phyloP scores from a whole-genome alignment of 2,888 invertebrate genomes.

The Charanyca ferruginea region DNA sequence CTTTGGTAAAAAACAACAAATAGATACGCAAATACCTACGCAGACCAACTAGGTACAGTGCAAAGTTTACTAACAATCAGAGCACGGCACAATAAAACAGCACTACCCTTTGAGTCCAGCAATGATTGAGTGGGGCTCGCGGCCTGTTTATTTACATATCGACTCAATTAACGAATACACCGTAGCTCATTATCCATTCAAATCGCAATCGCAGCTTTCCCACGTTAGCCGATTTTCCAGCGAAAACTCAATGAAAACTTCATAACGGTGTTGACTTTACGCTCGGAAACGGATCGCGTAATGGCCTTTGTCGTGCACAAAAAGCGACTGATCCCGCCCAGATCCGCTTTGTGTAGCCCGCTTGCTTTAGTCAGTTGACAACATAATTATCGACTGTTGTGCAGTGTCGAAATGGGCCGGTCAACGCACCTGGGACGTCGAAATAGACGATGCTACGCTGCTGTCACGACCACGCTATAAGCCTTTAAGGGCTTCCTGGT shows the following conservation, averaged over 20 bases:
- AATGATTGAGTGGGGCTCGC: constrained; percentile 79
- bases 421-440: constrained; percentile 76
- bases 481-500: constrained; percentile 69
- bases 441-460: constrained; percentile 72
- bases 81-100: constrained; percentile 77
- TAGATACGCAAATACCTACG: constrained; percentile 40
- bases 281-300: constrained; percentile 87
- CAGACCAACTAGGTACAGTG: constrained; percentile 61
- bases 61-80: constrained; percentile 79
- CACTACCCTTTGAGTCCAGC: constrained; percentile 80
- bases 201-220: constrained; percentile 85
- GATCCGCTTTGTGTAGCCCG: constrained; percentile 86
- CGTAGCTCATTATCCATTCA: constrained; percentile 87
- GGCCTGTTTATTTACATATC: constrained; percentile 87
- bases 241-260: constrained; percentile 87
- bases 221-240: constrained; percentile 86
- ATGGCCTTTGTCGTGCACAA: constrained; percentile 88
- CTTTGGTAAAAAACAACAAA: constrained; percentile 54
- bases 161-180: constrained; percentile 87
- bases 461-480: constrained; percentile 60
- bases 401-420: constrained; percentile 79
- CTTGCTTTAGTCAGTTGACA: constrained; percentile 88
- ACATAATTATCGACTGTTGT: constrained; percentile 86
- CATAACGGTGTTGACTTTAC: constrained; percentile 88
- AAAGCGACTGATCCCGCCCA: constrained; percentile 88